Evolutionary conservation across 30 jellyfish, hydroid and myxozoan species (phyloP).

Genomic region (Cassiopea andromeda): DNA sequence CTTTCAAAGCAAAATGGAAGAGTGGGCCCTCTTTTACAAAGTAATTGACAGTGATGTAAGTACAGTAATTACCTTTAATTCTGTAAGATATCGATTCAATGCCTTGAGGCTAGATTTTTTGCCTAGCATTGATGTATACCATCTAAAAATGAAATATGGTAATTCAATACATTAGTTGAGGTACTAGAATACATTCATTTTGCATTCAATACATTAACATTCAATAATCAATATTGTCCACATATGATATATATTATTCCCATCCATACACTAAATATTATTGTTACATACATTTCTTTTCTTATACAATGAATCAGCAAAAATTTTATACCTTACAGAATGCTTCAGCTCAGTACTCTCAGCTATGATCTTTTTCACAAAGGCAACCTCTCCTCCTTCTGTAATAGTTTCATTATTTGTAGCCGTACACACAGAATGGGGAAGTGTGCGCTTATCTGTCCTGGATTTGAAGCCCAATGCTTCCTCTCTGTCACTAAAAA

Average conservation of each 20-base stretch:
- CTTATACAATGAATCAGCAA: too few species aligned
- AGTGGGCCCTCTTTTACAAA: too few species aligned
- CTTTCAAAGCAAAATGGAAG: too few species aligned
- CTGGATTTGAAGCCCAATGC: slow-evolving; percentile 64
- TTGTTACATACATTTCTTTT: too few species aligned
- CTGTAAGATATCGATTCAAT: slow-evolving; percentile 43
- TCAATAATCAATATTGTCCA: too few species aligned
- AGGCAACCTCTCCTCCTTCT: slow-evolving; percentile 93
- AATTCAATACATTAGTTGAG: too few species aligned
- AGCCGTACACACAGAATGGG: slow-evolving; percentile 82
- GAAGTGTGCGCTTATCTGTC: slow-evolving; percentile 83
- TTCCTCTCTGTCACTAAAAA: slow-evolving; percentile 80
- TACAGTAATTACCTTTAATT: slow-evolving; percentile 37
- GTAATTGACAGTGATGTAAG: too few species aligned
- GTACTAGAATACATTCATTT: too few species aligned
- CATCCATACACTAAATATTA: too few species aligned
- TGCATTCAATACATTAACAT: too few species aligned
- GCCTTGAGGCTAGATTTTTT: slow-evolving; percentile 71
- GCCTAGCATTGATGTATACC: slow-evolving; percentile 96
- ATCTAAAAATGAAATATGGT: slow-evolving; percentile 38
- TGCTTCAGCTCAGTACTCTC: slow-evolving; percentile 74
- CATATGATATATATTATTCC: too few species aligned
- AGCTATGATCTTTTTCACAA: slow-evolving; percentile 79
- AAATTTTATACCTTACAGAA: slow-evolving; percentile 59
- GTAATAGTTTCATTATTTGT: slow-evolving; percentile 76